Base-by-base conservation (phyloP, 2,797 vertebrate genomes). In the Rhadinocentrus ornatus region DNA sequence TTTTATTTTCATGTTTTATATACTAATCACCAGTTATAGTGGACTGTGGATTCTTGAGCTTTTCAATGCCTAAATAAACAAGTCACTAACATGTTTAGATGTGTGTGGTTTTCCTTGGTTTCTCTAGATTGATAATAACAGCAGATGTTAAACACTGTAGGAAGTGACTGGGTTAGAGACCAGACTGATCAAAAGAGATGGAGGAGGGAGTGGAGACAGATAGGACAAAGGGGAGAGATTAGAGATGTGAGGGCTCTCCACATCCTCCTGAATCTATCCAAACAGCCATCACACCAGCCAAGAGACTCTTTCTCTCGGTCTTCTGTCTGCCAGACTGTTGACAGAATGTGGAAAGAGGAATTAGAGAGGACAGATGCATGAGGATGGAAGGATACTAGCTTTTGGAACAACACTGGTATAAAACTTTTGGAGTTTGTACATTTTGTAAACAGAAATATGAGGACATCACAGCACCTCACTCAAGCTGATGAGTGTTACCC, bases 341-440 rank as follows among this genome's bases (percentile, higher is more conserved):
- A 83, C 84, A 90, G 78, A 80, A 84, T 87, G 81, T 81, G 82
- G 77, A 89, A 69, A 63, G 79, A 81, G 59, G 78, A 77, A 89
- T 88, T 87, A 84, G 54, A 57, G 66, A 58, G 80, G 66, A 83
- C 71, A 77, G 72, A 80, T 78, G 60, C 68, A 73, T 81, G 66
- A 65, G 71, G 76, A 80, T 57, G 48, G 78, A 77, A 59, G 67
- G 80, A 85, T 78, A 86, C 78, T 75, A 55, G 71, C 80, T 83
- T 86, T 66, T 81, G 80, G 73, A 85, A 82, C 68, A 59, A 48
- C 37, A 58, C 60, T 26, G 16, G 22, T 10, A 34, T 65, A 55
- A 69, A 73, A 75, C 71, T 82, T 80, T 65, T 31, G 56, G 50
- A 44, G 57, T 48, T 37, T 52, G 18, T 53, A 18, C 3, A 58